A percentile compares a stretch with the other conserved stretches of the same genome.
These are phyloP conservation scores for Salarias fasciatus DNA, from an alignment of 2,797 vertebrate species.

Conservation along the genomic window DNA sequence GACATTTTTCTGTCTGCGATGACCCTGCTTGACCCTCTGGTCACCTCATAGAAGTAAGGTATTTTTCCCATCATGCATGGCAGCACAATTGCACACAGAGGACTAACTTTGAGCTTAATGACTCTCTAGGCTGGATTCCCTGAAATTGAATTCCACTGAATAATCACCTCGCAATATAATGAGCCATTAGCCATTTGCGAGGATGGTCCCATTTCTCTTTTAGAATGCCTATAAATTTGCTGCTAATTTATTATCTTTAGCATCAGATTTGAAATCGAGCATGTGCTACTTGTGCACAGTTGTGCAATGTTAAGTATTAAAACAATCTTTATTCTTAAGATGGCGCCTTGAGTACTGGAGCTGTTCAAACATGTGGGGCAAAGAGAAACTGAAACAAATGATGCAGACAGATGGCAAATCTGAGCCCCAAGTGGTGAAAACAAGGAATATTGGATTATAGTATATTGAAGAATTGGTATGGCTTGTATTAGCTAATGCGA, in stretches of 20 bases:
- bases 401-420: too few species aligned
- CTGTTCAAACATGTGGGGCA: too few species aligned
- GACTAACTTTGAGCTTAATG: conserved; percentile 56
- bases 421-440: too few species aligned
- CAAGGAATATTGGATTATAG: too few species aligned
- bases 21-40: conserved; percentile 42
- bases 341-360: too few species aligned
- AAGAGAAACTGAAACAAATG: too few species aligned
- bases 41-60: conserved; percentile 44
- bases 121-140: conserved; percentile 50
- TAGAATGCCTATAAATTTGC: conserved; percentile 57
- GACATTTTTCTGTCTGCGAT: conserved; percentile 19
- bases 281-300: conserved; percentile 8
- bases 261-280: conserved; percentile 37
- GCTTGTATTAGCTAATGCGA: too few species aligned
- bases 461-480: too few species aligned
- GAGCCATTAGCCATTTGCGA: conserved; percentile 60
- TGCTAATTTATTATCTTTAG: conserved; percentile 44
- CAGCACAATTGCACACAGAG: conserved; percentile 56
- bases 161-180: conserved; percentile 65
- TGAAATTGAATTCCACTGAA: conserved; percentile 66
- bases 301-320: too few species aligned
- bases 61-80: conserved; percentile 50
- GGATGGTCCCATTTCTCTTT: conserved; percentile 58
- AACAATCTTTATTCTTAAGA: too few species aligned